A percentile compares a stretch with the other conserved stretches of the same genome.
Evolutionary conservation across 2,797 vertebrate species (phyloP).

Genomic region (Pyrocephalus nanus): DNA sequence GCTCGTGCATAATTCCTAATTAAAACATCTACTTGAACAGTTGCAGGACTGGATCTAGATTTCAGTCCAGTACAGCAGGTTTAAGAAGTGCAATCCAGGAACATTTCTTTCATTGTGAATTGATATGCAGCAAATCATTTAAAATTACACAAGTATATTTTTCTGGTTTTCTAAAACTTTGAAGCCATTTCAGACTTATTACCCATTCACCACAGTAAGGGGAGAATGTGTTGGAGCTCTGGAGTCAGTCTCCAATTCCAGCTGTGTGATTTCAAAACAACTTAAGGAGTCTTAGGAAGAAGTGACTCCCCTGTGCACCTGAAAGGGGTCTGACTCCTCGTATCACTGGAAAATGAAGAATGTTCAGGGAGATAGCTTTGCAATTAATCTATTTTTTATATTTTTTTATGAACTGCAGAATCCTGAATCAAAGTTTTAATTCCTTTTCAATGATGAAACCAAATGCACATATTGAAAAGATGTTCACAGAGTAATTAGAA

Average conservation of each 20-base stretch:
- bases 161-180: conserved; percentile 22
- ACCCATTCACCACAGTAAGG: neutral
- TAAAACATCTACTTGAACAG: neutral
- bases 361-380: conserved; percentile 45
- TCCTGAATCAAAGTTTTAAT: conserved; percentile 8
- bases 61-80: neutral
- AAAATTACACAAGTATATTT: conserved; percentile 5
- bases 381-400: conserved; percentile 40
- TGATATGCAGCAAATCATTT: conserved; percentile 2
- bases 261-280: neutral
- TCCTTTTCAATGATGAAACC: neutral
- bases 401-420: conserved; percentile 44
- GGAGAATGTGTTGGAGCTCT: neutral
- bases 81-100: neutral
- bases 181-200: conserved; percentile 35
- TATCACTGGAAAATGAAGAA: neutral
- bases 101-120: neutral
- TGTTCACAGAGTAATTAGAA: neutral
- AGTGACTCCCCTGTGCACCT: neutral
- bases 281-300: neutral
- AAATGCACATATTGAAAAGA: conserved; percentile 10
- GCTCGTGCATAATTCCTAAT: neutral
- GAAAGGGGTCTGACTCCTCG: neutral
- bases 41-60: neutral
- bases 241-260: neutral